These are phyloP conservation scores for Archivesica marissinica DNA, from an alignment of 1,140 invertebrate genomes.

Conservation along the genomic window DNA sequence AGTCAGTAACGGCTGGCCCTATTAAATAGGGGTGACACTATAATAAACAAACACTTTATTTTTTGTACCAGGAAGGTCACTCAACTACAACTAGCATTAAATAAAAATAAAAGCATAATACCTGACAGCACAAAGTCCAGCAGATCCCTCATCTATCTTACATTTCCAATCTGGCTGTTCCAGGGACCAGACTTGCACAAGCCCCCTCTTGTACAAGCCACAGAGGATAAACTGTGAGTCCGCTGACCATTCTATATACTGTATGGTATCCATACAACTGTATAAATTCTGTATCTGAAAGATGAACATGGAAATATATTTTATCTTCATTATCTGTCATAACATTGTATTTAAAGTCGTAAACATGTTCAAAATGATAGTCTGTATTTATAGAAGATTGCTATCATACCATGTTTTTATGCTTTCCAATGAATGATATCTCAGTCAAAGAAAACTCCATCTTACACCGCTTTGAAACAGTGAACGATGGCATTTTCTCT, in stretches of 20 bases:
- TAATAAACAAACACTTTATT: too few relatives aligned
- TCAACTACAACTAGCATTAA: too few relatives aligned
- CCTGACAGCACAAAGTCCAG: constrained; percentile 81
- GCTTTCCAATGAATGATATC: too few relatives aligned
- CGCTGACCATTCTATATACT: constrained; percentile 84
- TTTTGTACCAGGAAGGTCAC: too few relatives aligned
- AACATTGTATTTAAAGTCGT: background rate
- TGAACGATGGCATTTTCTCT: too few relatives aligned
- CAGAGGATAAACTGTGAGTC: constrained; percentile 85
- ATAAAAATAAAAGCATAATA: too few relatives aligned
- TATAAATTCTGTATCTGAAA: constrained; percentile 80
- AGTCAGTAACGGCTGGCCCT: too few relatives aligned
- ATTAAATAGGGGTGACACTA: too few relatives aligned
- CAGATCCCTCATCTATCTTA: constrained; percentile 85
- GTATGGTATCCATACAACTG: constrained; percentile 83
- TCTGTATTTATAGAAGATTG: background rate
- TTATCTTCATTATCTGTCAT: background rate
- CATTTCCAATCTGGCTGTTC: constrained; percentile 85
- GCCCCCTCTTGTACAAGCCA: constrained; percentile 83
- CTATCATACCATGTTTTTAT: too few relatives aligned
- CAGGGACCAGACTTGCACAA: constrained; percentile 85
- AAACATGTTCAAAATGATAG: background rate
- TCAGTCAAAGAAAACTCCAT: too few relatives aligned
- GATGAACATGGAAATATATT: background rate
- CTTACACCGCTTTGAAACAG: too few relatives aligned